These are phyloP conservation scores for Lordiphosa stackelbergi DNA, from an alignment of 1,140 invertebrate genomes.

Conservation along the genomic window DNA sequence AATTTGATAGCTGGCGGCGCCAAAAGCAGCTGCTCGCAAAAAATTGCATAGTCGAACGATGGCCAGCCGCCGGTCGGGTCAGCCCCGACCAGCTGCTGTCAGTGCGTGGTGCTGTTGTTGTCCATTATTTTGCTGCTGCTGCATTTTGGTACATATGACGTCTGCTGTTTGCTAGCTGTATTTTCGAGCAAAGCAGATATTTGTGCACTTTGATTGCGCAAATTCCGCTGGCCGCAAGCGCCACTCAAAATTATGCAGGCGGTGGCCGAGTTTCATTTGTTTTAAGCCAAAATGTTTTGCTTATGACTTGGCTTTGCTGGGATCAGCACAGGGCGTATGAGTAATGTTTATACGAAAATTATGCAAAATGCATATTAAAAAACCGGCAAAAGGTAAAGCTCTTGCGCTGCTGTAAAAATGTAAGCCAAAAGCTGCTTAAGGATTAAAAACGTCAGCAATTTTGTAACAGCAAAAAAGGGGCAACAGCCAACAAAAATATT, in stretches of 20 bases:
- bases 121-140: constrained; percentile 21
- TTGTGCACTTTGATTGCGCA: constrained; percentile 7
- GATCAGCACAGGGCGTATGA: constrained; percentile 65
- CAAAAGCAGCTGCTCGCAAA: constrained; percentile 19
- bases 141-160: constrained; percentile 13
- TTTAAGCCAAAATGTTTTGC: constrained; percentile 39
- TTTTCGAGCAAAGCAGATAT: constrained; percentile 29
- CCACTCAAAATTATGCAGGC: constrained; percentile 39
- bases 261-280: constrained; percentile 43
- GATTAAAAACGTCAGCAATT: constrained; percentile 74
- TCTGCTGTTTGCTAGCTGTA: constrained; percentile 37
- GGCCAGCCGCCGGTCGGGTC: neutral
- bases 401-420: constrained; percentile 50
- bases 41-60: constrained; percentile 3
- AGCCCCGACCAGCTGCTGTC: constrained; percentile 3
- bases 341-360: constrained; percentile 73
- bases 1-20: constrained; percentile 47
- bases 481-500: constrained; percentile 57
- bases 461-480: constrained; percentile 39
- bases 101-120: constrained; percentile 23
- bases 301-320: constrained; percentile 64
- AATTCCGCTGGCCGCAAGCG: constrained; percentile 11
- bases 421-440: constrained; percentile 70
- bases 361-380: constrained; percentile 35
- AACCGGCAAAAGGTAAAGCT: constrained; percentile 16